Evolutionary conservation across 2,797 vertebrate species (phyloP).

Genomic region (Hirundo rustica): DNA sequence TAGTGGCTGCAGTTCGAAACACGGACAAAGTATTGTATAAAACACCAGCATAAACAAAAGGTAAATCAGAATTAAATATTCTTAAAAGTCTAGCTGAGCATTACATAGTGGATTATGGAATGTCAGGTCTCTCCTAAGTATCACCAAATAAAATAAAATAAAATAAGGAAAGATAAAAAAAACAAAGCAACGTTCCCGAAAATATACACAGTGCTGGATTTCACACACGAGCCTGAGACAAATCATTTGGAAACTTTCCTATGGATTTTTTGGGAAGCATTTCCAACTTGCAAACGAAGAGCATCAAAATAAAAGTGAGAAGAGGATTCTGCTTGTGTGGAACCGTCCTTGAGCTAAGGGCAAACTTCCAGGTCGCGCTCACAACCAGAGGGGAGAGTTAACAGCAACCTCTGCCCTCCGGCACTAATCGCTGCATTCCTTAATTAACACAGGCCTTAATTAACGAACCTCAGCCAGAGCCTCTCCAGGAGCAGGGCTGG

Average conservation of each 20-base stretch:
- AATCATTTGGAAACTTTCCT: constrained; percentile 47
- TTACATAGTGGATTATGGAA: constrained; percentile 67
- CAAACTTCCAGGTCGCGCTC: constrained; percentile 5
- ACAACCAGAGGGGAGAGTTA: not conserved
- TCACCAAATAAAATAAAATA: constrained; percentile 17
- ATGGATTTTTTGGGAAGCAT: constrained; percentile 30
- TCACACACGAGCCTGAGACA: constrained; percentile 74
- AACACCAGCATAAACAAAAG: constrained; percentile 71
- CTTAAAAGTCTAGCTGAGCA: constrained; percentile 64
- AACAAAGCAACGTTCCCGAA: constrained; percentile 62
- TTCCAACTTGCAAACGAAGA: constrained; percentile 3
- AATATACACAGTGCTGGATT: constrained; percentile 66
- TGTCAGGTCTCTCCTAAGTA: constrained; percentile 66
- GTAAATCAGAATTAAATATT: constrained; percentile 68
- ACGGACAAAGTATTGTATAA: constrained; percentile 55
- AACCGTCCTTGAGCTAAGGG: not conserved
- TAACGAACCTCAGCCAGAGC: not conserved
- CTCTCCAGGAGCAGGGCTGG: not conserved
- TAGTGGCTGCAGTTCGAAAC: constrained; percentile 69
- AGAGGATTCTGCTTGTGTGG: not conserved
- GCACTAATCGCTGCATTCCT: not conserved
- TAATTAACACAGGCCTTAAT: not conserved
- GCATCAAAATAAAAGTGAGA: not conserved
- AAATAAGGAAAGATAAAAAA: not conserved
- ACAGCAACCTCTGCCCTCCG: constrained; percentile 15